Evolutionary conservation across 2,113 vertebrate species (phyloP).

Genomic region (Parus major): DNA sequence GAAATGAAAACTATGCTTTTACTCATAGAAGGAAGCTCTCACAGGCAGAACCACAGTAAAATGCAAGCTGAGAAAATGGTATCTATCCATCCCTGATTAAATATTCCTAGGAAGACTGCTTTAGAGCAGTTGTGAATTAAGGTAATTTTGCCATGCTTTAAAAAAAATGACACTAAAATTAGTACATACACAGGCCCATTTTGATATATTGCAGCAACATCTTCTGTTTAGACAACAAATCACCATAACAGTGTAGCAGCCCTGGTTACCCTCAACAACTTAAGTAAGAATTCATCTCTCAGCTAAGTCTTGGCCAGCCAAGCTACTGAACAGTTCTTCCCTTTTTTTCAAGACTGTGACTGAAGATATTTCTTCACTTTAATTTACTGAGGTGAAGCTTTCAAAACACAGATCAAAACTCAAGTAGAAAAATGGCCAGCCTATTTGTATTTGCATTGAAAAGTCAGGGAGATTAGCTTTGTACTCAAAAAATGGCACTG

Average conservation of each 20-base stretch:
- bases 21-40: not conserved
- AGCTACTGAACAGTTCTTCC: not conserved
- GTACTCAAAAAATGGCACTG: not conserved
- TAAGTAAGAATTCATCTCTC: not conserved
- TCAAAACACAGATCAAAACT: not conserved
- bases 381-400: not conserved
- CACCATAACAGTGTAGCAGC: conserved; percentile 43
- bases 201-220: conserved; percentile 23
- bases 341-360: not conserved
- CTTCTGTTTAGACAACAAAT: conserved; percentile 60
- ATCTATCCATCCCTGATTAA: not conserved
- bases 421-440: not conserved
- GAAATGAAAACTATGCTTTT: not conserved
- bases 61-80: not conserved
- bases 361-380: not conserved
- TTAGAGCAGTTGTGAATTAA: not conserved
- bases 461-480: not conserved
- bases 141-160: not conserved
- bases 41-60: not conserved
- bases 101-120: not conserved
- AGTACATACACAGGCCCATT: not conserved
- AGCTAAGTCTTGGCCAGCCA: not conserved
- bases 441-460: not conserved
- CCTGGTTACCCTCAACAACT: conserved; percentile 40
- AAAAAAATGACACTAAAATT: not conserved